Conservation (phyloP, 2,797 vertebrate species). For the Thalassophryne amazonica region DNA sequence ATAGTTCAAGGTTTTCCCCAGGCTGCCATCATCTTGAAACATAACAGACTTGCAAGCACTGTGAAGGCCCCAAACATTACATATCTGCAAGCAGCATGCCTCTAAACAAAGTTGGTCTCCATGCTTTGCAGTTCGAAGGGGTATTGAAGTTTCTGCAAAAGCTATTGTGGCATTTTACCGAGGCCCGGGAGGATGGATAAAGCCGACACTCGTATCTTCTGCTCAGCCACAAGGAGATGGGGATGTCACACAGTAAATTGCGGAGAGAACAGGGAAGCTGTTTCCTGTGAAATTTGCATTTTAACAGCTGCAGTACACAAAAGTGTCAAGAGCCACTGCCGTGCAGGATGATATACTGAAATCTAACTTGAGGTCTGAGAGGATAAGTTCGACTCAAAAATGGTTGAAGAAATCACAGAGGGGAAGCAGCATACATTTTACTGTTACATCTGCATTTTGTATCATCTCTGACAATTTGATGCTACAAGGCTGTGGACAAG, state of each 20-base stretch:
- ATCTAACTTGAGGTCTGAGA: slow-evolving; percentile 24
- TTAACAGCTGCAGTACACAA: slow-evolving; percentile 69
- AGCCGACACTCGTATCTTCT: slow-evolving; percentile 57
- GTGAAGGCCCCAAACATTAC: slow-evolving; percentile 34
- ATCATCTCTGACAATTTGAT: no score
- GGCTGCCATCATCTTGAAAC: slow-evolving; percentile 36
- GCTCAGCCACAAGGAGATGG: slow-evolving; percentile 55
- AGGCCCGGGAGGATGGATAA: slow-evolving; percentile 53
- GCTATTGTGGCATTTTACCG: slow-evolving; percentile 41
- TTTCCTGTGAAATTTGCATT: slow-evolving; percentile 72
- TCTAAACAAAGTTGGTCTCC: slow-evolving; percentile 9
- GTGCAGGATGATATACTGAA: slow-evolving; percentile 40
- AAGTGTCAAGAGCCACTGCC: slow-evolving; percentile 60
- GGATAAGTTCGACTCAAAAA: slow-evolving; percentile 28
- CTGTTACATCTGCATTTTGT: no score
- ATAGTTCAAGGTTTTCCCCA: slow-evolving; percentile 23
- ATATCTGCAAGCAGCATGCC: slow-evolving; percentile 7
- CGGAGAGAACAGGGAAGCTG: slow-evolving; percentile 61
- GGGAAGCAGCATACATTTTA: no score
- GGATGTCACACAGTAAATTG: slow-evolving; percentile 64
- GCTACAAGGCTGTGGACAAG: no score
- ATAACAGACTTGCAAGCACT: slow-evolving; percentile 31
- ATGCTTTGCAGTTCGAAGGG: slow-evolving; percentile 12
- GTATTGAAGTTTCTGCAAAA: slow-evolving; percentile 36
- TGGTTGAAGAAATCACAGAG: slow-evolving; percentile 19